Evolutionary conservation across 2,888 invertebrate genomes (phyloP).

Genomic region (Dione juno): DNA sequence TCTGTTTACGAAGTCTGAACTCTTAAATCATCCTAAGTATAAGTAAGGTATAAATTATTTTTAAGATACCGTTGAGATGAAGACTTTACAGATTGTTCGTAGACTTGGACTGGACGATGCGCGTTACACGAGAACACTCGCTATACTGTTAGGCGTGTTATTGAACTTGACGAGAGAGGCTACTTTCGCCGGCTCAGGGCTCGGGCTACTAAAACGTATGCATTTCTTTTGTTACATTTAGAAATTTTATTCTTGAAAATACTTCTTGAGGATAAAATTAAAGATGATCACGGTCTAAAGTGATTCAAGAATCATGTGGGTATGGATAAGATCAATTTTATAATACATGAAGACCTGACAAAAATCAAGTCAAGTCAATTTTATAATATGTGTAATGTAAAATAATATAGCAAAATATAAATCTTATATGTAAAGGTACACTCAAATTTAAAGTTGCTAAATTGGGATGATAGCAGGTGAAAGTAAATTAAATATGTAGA

Average conservation of each 20-base stretch:
- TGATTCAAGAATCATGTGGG: no score
- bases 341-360: no score
- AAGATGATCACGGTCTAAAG: no score
- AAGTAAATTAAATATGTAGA: no score
- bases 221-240: constrained; percentile 14
- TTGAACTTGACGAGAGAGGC: constrained; percentile 74
- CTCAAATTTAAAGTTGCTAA: no score
- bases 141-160: constrained; percentile 75
- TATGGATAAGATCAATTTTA: no score
- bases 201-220: constrained; percentile 57
- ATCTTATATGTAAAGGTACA: no score
- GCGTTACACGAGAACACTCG: constrained; percentile 48
- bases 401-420: no score
- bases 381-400: no score
- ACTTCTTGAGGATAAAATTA: background rate
- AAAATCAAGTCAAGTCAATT: no score
- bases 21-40: constrained; percentile 39
- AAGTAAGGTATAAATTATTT: background rate
- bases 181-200: constrained; percentile 74
- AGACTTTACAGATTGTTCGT: background rate
- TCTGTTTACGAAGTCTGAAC: constrained; percentile 30
- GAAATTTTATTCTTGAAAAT: constrained; percentile 3
- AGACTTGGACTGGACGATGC: constrained; percentile 45
- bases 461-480: no score
- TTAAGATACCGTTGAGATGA: background rate